phyloP scores from a whole-genome alignment of 2,888 invertebrate genomes.

The Hirtodrosophila alboralis region DNA sequence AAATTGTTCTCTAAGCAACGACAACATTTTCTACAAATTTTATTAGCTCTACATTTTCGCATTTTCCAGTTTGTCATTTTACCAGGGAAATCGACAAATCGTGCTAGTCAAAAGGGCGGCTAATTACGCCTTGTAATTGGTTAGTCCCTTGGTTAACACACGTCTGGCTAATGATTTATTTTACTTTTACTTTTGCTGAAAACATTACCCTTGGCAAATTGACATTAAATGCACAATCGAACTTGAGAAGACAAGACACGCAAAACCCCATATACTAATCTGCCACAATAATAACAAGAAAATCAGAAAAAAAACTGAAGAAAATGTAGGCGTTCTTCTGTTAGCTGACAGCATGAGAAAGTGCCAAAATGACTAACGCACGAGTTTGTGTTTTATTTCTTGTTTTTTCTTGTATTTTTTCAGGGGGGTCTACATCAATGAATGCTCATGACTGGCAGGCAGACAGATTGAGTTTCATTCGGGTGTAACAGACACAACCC shows the following conservation, averaged over 20 bases:
- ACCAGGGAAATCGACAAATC: too few species aligned
- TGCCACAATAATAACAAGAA: conserved; percentile 38
- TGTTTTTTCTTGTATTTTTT: conserved; percentile 21
- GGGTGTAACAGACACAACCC: conserved; percentile 51
- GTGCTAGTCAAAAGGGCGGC: conserved; percentile 11
- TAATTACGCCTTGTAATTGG: conserved; percentile 62
- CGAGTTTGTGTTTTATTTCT: conserved; percentile 28
- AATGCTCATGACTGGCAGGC: conserved; percentile 59
- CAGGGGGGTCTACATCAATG: conserved; percentile 28
- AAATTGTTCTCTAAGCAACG: too few species aligned
- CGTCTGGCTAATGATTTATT: conserved; percentile 58
- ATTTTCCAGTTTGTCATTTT: too few species aligned
- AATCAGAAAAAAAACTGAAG: conserved; percentile 12
- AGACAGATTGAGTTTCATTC: conserved; percentile 80
- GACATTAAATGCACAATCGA: conserved; percentile 75
- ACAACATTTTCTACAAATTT: too few species aligned
- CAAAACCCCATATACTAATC: conserved; percentile 60
- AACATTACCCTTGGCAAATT: conserved; percentile 58
- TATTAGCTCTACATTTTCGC: too few species aligned
- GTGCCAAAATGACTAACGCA: conserved; percentile 78
- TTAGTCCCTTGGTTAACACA: conserved; percentile 1
- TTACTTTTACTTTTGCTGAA: conserved; percentile 31
- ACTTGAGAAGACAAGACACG: conserved; percentile 32
- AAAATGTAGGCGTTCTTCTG: conserved; percentile 62
- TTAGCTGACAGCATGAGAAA: conserved; percentile 76